A percentile compares a stretch with the other conserved stretches of the same genome.
These are phyloP conservation scores for Drosophila multiciliata DNA, from an alignment of 2,888 invertebrate species.

Conservation along the genomic window DNA sequence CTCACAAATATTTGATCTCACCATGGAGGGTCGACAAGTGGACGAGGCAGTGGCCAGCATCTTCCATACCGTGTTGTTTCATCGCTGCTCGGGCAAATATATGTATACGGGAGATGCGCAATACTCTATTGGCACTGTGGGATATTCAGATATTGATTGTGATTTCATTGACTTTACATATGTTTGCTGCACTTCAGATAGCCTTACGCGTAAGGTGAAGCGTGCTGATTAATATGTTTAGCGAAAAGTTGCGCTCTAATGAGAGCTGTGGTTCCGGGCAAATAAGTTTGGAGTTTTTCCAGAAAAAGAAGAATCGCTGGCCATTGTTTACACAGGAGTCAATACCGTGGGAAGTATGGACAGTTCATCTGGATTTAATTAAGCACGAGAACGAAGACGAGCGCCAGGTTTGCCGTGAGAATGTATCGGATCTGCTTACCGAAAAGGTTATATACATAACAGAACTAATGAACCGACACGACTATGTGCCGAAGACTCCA, in stretches of 20 bases:
- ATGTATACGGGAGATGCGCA: conserved; percentile 96
- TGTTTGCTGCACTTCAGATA: conserved; percentile 95
- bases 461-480: conserved; percentile 97
- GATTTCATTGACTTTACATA: conserved; percentile 99
- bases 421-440: conserved; percentile 93
- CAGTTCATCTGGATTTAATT: conserved; percentile 94
- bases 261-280: conserved; percentile 92
- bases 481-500: conserved; percentile 98
- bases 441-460: conserved; percentile 98
- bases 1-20: conserved; percentile 91
- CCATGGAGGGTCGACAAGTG: conserved; percentile 95
- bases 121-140: conserved; percentile 98
- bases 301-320: conserved; percentile 95
- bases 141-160: conserved; percentile 98
- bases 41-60: conserved; percentile 96
- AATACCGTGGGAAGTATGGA: conserved; percentile 99
- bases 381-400: conserved; percentile 94
- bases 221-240: conserved; percentile 92
- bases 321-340: conserved; percentile 93
- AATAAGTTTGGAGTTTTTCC: conserved; percentile 97
- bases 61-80: conserved; percentile 96
- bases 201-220: conserved; percentile 89
- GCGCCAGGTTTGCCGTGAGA: conserved; percentile 93
- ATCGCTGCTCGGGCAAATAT: conserved; percentile 96
- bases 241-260: conserved; percentile 90